phyloP scores from a whole-genome alignment of 2,888 invertebrate species.

The Malachius bipustulatus region DNA sequence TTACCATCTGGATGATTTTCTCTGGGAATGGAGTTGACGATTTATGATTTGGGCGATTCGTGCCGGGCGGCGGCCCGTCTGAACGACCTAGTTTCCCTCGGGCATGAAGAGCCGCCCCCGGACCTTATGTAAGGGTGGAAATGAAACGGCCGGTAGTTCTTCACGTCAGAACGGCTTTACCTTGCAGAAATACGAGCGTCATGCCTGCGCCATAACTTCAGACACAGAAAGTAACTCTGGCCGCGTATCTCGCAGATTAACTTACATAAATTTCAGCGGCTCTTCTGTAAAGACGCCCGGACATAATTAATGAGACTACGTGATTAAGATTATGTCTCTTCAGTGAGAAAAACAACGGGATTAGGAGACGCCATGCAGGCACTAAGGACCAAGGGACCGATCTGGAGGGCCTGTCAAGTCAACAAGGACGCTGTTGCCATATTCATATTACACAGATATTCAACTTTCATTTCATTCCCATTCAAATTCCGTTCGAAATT shows the following conservation, averaged over 20 bases:
- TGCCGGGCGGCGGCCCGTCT: too few species aligned
- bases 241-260: conserved; percentile 32
- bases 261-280: conserved; percentile 31
- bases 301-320: conserved; percentile 36
- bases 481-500: too few species aligned
- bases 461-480: too few species aligned
- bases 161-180: conserved; percentile 7
- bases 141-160: background rate
- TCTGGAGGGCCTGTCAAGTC: background rate
- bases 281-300: conserved; percentile 28
- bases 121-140: background rate
- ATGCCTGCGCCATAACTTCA: conserved; percentile 28
- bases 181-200: conserved; percentile 23
- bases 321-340: conserved; percentile 36
- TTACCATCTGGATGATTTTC: too few species aligned
- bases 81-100: too few species aligned
- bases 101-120: too few species aligned
- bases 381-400: background rate
- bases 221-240: conserved; percentile 20
- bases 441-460: too few species aligned
- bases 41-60: too few species aligned
- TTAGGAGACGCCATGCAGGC: background rate
- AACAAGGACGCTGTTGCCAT: too few species aligned
- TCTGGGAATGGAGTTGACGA: too few species aligned
- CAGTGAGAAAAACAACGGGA: conserved; percentile 19